Percentiles rank a stretch among this genome's conserved stretches.
Evolutionary conservation across 1,140 invertebrate genomes (phyloP).

Genomic region (Bombyx mandarina): DNA sequence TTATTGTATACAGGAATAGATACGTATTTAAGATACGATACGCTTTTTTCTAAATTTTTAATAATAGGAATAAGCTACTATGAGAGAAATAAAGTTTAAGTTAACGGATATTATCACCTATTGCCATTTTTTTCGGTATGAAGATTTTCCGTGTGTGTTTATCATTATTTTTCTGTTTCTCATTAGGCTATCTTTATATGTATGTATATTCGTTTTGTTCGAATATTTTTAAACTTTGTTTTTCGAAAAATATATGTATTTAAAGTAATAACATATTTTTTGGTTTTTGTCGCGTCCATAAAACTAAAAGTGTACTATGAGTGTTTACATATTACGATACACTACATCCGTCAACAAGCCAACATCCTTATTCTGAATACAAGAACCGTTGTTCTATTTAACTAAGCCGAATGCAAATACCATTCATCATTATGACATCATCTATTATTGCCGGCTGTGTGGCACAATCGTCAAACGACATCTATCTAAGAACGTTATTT

Average conservation of each 20-base stretch:
- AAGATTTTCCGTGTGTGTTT: too few relatives aligned
- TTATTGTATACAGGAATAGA: too few relatives aligned
- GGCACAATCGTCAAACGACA: constrained; percentile 5
- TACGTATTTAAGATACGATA: too few relatives aligned
- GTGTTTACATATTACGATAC: not conserved
- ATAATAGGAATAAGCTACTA: too few relatives aligned
- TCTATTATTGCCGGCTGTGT: constrained; percentile 1
- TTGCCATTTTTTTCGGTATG: too few relatives aligned
- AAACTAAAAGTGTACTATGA: not conserved
- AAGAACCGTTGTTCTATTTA: not conserved
- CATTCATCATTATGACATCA: constrained; percentile 5
- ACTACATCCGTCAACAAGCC: not conserved
- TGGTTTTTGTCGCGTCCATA: not conserved
- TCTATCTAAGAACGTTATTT: constrained; percentile 7
- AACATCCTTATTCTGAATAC: not conserved
- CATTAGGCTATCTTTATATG: too few relatives aligned
- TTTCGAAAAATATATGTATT: not conserved
- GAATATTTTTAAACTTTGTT: not conserved
- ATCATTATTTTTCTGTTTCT: too few relatives aligned
- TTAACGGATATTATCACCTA: too few relatives aligned
- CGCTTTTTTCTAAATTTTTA: too few relatives aligned
- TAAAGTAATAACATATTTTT: not conserved
- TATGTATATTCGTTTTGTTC: too few relatives aligned
- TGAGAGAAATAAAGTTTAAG: too few relatives aligned
- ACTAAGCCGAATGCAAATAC: not conserved